phyloP scores from a whole-genome alignment of 2,888 invertebrate genomes.

The Gastracanthus pulcherrimus region DNA sequence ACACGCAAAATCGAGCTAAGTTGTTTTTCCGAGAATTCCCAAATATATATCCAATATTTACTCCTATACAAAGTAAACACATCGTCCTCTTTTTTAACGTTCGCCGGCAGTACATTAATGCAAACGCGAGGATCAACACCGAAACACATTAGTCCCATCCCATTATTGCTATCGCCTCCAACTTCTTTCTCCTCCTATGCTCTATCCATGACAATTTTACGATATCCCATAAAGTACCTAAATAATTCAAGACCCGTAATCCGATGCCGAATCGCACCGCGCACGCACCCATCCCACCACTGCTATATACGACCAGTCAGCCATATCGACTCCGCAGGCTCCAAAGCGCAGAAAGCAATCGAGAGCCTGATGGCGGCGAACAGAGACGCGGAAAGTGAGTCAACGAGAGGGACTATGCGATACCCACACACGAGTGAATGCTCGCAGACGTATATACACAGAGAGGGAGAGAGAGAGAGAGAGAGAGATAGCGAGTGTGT shows the following conservation, averaged over 20 bases:
- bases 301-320: too few relatives aligned
- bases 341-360: constrained; percentile 16
- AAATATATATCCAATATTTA: too few relatives aligned
- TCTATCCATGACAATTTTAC: background rate
- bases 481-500: too few relatives aligned
- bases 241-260: constrained; percentile 20
- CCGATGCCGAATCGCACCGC: background rate
- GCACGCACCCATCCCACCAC: background rate
- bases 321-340: too few relatives aligned
- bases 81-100: too few relatives aligned
- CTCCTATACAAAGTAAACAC: too few relatives aligned
- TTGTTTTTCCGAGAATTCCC: too few relatives aligned
- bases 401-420: background rate
- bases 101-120: background rate
- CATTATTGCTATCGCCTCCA: background rate
- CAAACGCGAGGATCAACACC: background rate
- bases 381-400: constrained; percentile 30
- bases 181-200: background rate
- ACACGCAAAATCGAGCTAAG: too few relatives aligned
- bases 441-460: background rate
- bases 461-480: background rate
- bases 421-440: background rate
- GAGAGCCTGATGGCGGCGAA: too few relatives aligned
- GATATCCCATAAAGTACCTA: background rate
- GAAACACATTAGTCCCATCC: background rate